Percentiles rank a stretch among this genome's conserved stretches.
Evolutionary conservation across 2,888 invertebrate genomes (phyloP).

Genomic region (Lasioglossum vierecki): DNA sequence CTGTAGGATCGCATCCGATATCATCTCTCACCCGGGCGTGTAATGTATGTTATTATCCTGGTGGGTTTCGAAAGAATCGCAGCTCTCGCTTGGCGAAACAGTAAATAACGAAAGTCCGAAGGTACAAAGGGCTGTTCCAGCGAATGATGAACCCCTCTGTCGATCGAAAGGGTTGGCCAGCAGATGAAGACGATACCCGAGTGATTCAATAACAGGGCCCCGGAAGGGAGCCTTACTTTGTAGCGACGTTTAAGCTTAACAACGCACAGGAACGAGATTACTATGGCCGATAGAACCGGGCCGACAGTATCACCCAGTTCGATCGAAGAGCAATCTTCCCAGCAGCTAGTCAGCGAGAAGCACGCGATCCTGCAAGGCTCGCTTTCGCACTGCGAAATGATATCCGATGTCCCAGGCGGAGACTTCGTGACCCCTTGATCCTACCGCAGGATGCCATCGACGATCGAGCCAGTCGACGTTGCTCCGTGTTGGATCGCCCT

Average conservation of each 20-base stretch:
- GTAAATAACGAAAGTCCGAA: constrained; percentile 16
- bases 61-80: constrained; percentile 10
- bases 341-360: background rate
- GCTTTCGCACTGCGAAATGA: background rate
- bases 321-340: constrained; percentile 8
- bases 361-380: background rate
- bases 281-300: background rate
- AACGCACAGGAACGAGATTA: background rate
- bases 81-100: constrained; percentile 19
- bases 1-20: constrained; percentile 28
- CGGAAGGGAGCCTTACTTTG: background rate
- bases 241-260: constrained; percentile 8
- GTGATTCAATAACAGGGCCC: background rate
- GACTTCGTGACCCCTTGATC: background rate
- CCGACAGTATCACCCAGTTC: constrained; percentile 10
- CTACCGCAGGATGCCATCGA: background rate
- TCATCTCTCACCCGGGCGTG: constrained; percentile 40
- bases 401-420: background rate
- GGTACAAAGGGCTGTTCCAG: background rate
- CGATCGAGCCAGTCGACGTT: background rate
- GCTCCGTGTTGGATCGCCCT: background rate
- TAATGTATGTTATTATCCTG: constrained; percentile 40
- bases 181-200: constrained; percentile 7
- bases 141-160: background rate
- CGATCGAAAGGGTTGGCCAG: background rate